Evolutionary conservation across 2,888 invertebrate genomes (phyloP).

Genomic region (Orchesellides sinensis): DNA sequence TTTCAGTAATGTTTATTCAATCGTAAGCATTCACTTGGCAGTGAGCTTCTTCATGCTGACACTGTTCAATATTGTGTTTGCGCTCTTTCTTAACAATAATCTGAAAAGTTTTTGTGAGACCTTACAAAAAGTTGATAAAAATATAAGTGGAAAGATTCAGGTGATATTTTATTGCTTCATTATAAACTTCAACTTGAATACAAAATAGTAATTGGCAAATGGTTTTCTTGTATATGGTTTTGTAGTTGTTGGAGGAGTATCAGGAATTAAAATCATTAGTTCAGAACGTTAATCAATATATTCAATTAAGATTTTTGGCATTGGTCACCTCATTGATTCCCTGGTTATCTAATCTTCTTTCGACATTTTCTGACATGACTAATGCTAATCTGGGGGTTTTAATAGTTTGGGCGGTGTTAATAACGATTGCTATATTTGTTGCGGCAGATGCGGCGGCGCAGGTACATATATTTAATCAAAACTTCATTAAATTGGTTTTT

Average conservation of each 20-base stretch:
- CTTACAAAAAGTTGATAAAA: background rate
- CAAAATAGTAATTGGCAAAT: no score
- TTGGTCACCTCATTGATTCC: background rate
- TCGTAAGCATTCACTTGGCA: background rate
- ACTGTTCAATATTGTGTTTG: background rate
- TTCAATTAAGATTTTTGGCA: background rate
- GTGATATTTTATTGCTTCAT: background rate
- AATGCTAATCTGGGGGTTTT: background rate
- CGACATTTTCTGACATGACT: background rate
- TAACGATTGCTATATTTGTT: background rate
- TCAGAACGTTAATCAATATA: background rate
- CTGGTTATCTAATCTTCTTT: slow-evolving; percentile 7
- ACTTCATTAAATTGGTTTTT: background rate
- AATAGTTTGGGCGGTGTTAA: background rate
- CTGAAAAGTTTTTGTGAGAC: background rate
- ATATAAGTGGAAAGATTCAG: no score
- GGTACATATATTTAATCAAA: background rate
- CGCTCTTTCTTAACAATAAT: background rate
- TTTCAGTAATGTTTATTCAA: background rate
- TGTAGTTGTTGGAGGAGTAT: slow-evolving; percentile 28
- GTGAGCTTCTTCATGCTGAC: background rate
- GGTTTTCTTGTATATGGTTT: background rate
- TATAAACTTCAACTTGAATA: background rate
- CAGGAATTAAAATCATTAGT: slow-evolving; percentile 1
- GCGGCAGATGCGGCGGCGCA: slow-evolving; percentile 14